Conservation (phyloP, 1,140 invertebrate species). For the Dinoponera quadriceps region DNA sequence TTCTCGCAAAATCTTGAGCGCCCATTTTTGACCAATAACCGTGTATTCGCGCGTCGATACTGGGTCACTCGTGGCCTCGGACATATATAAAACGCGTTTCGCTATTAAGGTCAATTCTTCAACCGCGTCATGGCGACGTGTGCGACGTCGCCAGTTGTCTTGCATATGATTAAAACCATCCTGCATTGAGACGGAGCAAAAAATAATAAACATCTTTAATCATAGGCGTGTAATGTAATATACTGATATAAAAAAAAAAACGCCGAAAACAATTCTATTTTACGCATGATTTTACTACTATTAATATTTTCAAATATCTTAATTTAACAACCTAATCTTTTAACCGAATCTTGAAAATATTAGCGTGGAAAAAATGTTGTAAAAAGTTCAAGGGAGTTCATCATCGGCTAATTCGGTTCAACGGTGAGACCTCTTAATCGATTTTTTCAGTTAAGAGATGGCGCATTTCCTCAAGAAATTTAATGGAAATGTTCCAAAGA, state of each 20-base stretch:
- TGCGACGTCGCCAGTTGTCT: constrained; percentile 19
- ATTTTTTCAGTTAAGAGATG: background rate
- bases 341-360: background rate
- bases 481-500: constrained; percentile 15
- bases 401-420: too few relatives aligned
- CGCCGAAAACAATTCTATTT: background rate
- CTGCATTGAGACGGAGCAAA: constrained; percentile 19
- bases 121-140: constrained; percentile 7
- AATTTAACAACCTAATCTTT: background rate
- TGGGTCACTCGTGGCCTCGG: constrained; percentile 34
- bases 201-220: too few relatives aligned
- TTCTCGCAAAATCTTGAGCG: constrained; percentile 5
- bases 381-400: background rate
- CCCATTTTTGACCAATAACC: constrained; percentile 26
- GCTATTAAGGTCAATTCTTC: constrained; percentile 52
- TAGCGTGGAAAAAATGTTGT: background rate
- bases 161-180: constrained; percentile 27
- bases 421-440: too few relatives aligned
- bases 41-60: constrained; percentile 1
- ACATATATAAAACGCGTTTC: constrained; percentile 17
- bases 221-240: background rate
- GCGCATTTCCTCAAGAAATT: background rate
- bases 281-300: background rate
- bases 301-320: background rate
- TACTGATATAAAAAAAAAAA: too few relatives aligned